Conservation (phyloP, 2,888 invertebrate genomes). For the Galerucella nymphaeae region DNA sequence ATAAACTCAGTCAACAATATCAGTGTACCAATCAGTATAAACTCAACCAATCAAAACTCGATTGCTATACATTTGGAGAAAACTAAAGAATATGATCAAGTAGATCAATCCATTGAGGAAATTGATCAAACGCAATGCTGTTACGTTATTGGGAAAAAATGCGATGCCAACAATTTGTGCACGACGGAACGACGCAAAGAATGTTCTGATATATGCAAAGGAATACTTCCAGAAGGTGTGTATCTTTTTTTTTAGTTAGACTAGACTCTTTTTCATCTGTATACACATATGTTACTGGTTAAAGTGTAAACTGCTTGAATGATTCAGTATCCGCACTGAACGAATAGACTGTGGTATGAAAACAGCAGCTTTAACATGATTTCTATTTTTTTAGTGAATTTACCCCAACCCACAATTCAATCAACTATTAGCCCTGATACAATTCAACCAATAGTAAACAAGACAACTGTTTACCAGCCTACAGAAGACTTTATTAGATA, state of each 20-base stretch:
- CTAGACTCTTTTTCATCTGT: not conserved
- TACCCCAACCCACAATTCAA: not conserved
- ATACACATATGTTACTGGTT: no score
- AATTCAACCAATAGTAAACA: not conserved
- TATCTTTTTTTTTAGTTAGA: slow-evolving; percentile 2
- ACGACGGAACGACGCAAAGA: slow-evolving; percentile 6
- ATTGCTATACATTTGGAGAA: slow-evolving; percentile 19
- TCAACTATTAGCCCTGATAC: not conserved
- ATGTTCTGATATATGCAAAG: slow-evolving; percentile 33
- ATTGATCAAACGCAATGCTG: slow-evolving; percentile 25
- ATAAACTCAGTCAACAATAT: slow-evolving; percentile 35
- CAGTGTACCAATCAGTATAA: slow-evolving; percentile 31
- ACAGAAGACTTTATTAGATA: not conserved
- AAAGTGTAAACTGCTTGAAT: no score
- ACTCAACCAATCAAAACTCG: slow-evolving; percentile 33
- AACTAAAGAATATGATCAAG: not conserved
- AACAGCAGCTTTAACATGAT: no score
- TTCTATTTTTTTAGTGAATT: not conserved
- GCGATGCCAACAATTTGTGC: slow-evolving; percentile 22
- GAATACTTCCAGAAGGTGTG: slow-evolving; percentile 22
- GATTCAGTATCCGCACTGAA: no score
- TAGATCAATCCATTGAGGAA: not conserved
- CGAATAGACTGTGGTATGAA: no score
- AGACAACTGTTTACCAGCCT: not conserved
- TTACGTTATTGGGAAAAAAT: slow-evolving; percentile 7